Percentiles rank a stretch among this genome's conserved stretches.
These are phyloP conservation scores for Drosophila kuntzei DNA, from an alignment of 2,888 invertebrate genomes.

Conservation along the genomic window DNA sequence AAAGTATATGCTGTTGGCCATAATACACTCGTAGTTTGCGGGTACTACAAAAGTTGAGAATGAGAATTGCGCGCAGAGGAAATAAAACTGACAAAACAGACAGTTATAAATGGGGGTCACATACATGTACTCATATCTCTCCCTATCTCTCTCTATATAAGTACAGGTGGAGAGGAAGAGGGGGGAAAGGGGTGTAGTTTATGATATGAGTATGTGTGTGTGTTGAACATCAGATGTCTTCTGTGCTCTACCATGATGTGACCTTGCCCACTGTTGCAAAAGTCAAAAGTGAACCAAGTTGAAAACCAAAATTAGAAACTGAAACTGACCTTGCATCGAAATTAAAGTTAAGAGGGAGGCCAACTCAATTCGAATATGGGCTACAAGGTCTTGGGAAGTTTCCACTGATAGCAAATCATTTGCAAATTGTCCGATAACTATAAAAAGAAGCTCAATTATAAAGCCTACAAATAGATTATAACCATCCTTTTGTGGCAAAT, in stretches of 20 bases:
- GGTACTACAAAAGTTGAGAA: constrained; percentile 17
- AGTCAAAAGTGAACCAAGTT: constrained; percentile 42
- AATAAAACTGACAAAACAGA: constrained; percentile 50
- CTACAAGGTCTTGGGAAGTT: constrained; percentile 17
- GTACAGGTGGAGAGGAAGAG: not conserved
- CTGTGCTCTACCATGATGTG: constrained; percentile 13
- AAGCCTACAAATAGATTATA: not conserved
- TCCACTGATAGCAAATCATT: constrained; percentile 10
- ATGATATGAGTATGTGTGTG: not conserved
- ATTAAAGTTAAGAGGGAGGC: constrained; percentile 15
- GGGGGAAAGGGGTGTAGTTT: not conserved
- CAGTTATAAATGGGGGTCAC: constrained; percentile 49
- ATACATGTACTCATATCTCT: not conserved
- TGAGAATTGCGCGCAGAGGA: constrained; percentile 20
- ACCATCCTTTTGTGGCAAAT: not conserved
- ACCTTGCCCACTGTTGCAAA: constrained; percentile 51
- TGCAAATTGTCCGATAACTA: constrained; percentile 1
- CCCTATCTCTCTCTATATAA: not conserved
- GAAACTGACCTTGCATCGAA: constrained; percentile 30
- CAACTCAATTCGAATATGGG: constrained; percentile 1
- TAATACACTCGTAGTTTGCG: constrained; percentile 10
- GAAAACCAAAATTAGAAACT: constrained; percentile 41
- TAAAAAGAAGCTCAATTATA: not conserved
- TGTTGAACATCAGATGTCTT: no score
- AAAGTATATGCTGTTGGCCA: not conserved